These are phyloP conservation scores for Pogonus chalceus DNA, from an alignment of 1,140 invertebrate species.

Conservation along the genomic window DNA sequence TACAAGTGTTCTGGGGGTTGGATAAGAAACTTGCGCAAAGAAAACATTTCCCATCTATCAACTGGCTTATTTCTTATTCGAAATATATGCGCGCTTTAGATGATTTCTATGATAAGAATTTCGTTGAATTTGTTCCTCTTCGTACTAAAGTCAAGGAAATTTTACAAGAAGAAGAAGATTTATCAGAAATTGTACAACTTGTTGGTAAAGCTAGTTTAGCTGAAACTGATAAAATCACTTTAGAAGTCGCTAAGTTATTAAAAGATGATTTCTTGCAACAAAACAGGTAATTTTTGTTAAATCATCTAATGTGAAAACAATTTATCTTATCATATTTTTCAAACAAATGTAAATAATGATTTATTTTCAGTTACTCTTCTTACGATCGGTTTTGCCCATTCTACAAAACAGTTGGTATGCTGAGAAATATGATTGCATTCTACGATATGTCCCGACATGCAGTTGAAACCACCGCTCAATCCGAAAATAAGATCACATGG, in stretches of 20 bases:
- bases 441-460: conserved; percentile 97
- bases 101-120: conserved; percentile 99
- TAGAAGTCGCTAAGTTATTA: conserved; percentile 95
- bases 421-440: conserved; percentile 97
- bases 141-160: conserved; percentile 93
- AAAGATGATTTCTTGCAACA: conserved; percentile 99
- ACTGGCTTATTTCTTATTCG: conserved; percentile 99
- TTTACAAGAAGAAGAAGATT: conserved; percentile 96
- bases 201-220: conserved; percentile 98
- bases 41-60: conserved; percentile 99
- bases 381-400: conserved; percentile 99
- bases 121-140: conserved; percentile 93
- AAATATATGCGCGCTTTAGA: conserved; percentile 98
- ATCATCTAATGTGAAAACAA: not conserved
- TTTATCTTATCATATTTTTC: not conserved
- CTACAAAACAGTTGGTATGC: conserved; percentile 99
- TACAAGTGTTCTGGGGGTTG: conserved; percentile 99
- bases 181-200: conserved; percentile 98
- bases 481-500: conserved; percentile 99
- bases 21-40: conserved; percentile 99
- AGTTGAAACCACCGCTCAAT: conserved; percentile 95
- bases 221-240: conserved; percentile 97
- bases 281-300: too few relatives aligned
- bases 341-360: not conserved
- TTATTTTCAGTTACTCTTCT: conserved; percentile 70